Evolutionary conservation across 1,140 invertebrate species (phyloP), one percentile per base, ranked within the genome.

Genomic region (Ptiloglossa arizonensis): DNA sequence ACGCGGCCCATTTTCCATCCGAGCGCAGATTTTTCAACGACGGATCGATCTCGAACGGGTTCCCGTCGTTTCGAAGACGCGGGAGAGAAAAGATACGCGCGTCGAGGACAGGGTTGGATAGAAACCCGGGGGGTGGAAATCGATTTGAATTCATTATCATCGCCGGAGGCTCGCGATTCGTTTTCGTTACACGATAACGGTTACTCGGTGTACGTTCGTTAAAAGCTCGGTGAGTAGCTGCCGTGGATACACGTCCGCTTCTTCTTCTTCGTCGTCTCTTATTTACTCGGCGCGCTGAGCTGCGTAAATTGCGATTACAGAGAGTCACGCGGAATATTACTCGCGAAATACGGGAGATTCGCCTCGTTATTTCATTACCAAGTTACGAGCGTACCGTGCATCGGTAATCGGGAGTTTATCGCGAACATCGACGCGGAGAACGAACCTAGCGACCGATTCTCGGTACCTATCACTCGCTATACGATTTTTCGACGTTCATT

Each of bases 61-160:
- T 46, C 19, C 15, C 15, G 24, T 17, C 27, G 27, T 32, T 59
- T n/a, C n/a, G n/a, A n/a, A n/a, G n/a, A n/a, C n/a, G n/a, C n/a
- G n/a, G n/a, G n/a, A 22, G 24, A 11, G 13, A 11, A 17, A 9
- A n/a, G n/a, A 19, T 2, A 8, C 50, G 52, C 24, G 52, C 2
- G 50, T 5, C 46, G n/a, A n/a, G 4, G 24, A 13, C 8, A 1
- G 54, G 1, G 27, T 0, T n/a, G 13, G 22, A 3, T 2, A 22
- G n/a, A 24, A 11, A 0, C 50, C n/a, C 19, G 13, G 54, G 13
- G 5, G 19, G n/a, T n/a, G n/a, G n/a, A n/a, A 41, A 62, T 41
- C 59, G 59, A 62, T 62, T 62, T 71, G n/a, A 77, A 71, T 77
- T 52, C 64, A 50, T 76, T 59, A 75, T 76, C 44, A 38, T n/a